Base-by-base conservation (phyloP, 2,888 invertebrate species). In the Eulithis prunata region DNA sequence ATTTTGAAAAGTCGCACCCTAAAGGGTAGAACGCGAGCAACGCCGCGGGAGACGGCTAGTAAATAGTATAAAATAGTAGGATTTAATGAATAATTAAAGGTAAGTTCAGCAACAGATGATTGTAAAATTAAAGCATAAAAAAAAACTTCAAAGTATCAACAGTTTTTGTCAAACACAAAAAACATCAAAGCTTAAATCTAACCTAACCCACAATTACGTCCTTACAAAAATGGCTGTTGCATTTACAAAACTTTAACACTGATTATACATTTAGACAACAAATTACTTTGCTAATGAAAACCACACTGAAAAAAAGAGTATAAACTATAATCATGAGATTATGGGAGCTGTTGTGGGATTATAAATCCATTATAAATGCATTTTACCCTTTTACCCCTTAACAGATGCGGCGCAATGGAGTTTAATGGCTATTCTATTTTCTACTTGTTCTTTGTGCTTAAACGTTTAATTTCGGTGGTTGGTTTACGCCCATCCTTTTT, bases 281-380 rank as follows among this genome's bases (percentile, higher is more conserved):
- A 76, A 83, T 83, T 80, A 84, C 81, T 78, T 75, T 75, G 69
- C 86, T 91, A 91, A 91, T 91, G 89, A 89, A 90, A 86, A 83
- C 81, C 74, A 77, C 82, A 91, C 91, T 92, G 92, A 92, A 92
- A 93, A 92, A 93, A 92, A 80, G 87, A 88, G 78, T 79, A 81
- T 71, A 32, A 61, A 77, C 78, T 73, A 77, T 88, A 90, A 91
- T 90, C 89, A 83, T 76, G 80, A 90, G 90, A 91, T 92, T 91
- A 90, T 88, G 84, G 86, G 81, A 86, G 77, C 79, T 74, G 75
- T 53, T 61, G 52, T 59, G 49, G 78, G 80, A 89, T 90, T 91
- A 91, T 87, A 91, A 89, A 78, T 78, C 84, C 87, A 92, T 92
- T 92, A 92, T 87, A 89, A 89, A 90, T 79, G 70, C 86, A 91